Base-by-base conservation (phyloP, 2,888 invertebrate species). In the Tillus elongatus region DNA sequence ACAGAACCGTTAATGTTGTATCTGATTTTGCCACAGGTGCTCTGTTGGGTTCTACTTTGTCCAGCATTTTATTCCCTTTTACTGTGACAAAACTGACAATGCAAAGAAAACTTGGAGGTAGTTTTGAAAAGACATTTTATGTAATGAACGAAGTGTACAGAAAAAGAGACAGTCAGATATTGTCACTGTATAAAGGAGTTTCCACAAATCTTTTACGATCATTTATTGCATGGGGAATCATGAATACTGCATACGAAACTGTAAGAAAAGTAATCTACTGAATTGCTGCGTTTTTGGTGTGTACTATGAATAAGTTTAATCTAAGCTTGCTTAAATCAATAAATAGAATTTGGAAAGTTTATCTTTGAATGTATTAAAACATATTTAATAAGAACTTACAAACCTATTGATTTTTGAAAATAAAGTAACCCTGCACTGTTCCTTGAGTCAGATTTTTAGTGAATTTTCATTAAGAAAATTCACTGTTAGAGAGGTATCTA, bases 111-210 rank as follows among this genome's bases (percentile, higher is more conserved):
- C 6, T 19, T 19, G 24, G 24, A 19, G 24, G 24, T 19, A n/a
- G n/a, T 8, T 19, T 8, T 19, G 24, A 19, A n/a, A n/a, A n/a
- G n/a, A 8, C n/a, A 6, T 19, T 19, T n/a, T 8, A 19, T 8
- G 24, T 19, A 6, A 6, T 19, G 6, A 19, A 19, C 6, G 6
- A 8, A 6, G 24, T 19, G n/a, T 19, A 19, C 24, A 19, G 24
- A n/a, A n/a, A 19, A 19, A 6, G 24, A 8, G 24, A n/a, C 6
- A 19, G 24, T n/a, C 6, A 19, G n/a, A 6, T 19, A 8, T 8
- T 6, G n/a, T 19, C 6, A 8, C 24, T 19, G 24, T 19, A 19
- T 19, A 8, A 77, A 86, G 1, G 88, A 90, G 4, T n/a, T 6
- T n/a, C 6, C 6, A 8, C n/a, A 19, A 19, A 19, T 19, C 6